phyloP scores from a whole-genome alignment of 2,113 vertebrate genomes.

The sheep (Ovis aries) region DNA sequence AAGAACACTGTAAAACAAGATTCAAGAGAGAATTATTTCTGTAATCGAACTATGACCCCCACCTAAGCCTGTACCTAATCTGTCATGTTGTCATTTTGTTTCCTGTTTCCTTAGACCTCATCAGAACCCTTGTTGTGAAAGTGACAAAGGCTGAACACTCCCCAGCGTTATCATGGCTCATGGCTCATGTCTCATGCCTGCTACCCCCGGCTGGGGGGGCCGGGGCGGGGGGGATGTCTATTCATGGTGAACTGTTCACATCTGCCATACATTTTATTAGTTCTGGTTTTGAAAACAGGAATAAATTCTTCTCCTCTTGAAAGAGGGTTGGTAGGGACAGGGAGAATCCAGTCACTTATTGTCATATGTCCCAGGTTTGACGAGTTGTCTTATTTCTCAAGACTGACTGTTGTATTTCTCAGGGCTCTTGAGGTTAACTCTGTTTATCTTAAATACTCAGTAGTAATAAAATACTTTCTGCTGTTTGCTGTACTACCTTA shows the following conservation, averaged over 20 bases:
- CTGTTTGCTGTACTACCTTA: not conserved
- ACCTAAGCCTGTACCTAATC: not conserved
- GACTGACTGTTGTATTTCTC: not conserved
- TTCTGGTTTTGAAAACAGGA: not conserved
- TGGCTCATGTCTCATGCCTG: not conserved
- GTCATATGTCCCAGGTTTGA: not conserved
- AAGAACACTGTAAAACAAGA: not conserved
- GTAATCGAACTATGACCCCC: not conserved
- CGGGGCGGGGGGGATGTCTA: not conserved
- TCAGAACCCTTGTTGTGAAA: not conserved
- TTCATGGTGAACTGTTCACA: not conserved
- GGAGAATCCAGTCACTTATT: not conserved
- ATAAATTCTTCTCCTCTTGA: not conserved
- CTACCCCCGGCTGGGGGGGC: not conserved
- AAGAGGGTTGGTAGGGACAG: not conserved
- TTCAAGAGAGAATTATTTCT: not conserved
- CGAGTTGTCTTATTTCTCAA: not conserved
- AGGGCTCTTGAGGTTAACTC: not conserved
- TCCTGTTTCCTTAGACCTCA: not conserved
- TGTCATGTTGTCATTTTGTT: not conserved
- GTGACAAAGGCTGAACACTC: not conserved
- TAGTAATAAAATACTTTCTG: not conserved
- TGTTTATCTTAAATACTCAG: not conserved
- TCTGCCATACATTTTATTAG: not conserved
- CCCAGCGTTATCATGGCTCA: fast-evolving